phyloP scores from a whole-genome alignment of 2,113 vertebrate genomes.

The Petrocephalus microphthalmus region DNA sequence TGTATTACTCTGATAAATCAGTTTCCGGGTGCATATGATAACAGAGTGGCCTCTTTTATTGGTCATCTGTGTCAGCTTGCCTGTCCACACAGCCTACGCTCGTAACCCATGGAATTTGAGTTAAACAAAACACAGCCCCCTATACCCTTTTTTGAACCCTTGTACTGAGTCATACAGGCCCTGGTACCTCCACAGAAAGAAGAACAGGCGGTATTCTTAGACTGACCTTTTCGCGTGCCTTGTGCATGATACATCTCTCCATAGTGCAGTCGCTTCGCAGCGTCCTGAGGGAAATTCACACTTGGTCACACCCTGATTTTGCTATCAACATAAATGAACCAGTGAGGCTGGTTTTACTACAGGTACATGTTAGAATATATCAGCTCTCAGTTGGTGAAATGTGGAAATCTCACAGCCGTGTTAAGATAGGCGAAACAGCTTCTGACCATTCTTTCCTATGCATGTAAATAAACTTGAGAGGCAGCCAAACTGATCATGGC shows the following conservation, averaged over 20 bases:
- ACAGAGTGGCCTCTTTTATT: background rate
- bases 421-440: background rate
- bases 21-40: background rate
- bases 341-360: background rate
- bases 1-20: background rate
- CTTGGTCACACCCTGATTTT: background rate
- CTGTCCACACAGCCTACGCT: background rate
- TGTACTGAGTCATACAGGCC: background rate
- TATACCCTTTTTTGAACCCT: background rate
- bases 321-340: background rate
- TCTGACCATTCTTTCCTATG: background rate
- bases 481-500: background rate
- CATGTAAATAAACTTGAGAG: background rate
- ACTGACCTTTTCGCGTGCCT: background rate
- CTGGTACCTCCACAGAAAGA: background rate
- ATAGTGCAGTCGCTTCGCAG: background rate
- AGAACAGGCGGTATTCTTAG: background rate
- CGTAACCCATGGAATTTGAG: background rate
- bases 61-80: background rate
- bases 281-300: background rate
- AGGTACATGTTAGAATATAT: background rate
- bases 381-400: background rate
- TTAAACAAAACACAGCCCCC: background rate
- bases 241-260: background rate
- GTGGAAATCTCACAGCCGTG: background rate